Evolutionary conservation across 2,888 invertebrate species (phyloP).

Genomic region (Argyresthia albistria): DNA sequence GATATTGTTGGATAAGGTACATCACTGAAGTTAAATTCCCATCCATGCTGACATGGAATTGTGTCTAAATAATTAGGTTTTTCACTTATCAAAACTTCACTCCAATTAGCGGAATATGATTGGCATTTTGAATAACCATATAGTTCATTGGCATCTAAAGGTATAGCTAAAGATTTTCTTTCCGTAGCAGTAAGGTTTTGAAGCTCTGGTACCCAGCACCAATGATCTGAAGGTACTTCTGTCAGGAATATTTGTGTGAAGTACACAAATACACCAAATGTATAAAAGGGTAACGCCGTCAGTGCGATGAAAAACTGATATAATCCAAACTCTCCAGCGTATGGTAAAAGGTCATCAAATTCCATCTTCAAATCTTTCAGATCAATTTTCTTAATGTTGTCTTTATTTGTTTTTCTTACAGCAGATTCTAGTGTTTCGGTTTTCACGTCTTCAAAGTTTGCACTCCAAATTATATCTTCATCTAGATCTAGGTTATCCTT

Average conservation of each 20-base stretch:
- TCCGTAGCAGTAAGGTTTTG: conserved; percentile 8
- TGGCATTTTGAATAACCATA: conserved; percentile 7
- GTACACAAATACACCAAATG: conserved; percentile 8
- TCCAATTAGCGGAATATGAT: conserved; percentile 10
- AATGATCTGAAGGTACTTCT: conserved; percentile 8
- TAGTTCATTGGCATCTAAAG: conserved; percentile 1
- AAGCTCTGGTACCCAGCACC: conserved; percentile 11
- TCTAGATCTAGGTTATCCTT: no score
- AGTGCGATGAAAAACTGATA: conserved; percentile 8
- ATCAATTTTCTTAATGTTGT: not conserved
- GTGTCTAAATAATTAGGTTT: conserved; percentile 3
- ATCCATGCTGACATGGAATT: conserved; percentile 8
- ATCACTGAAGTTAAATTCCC: conserved; percentile 10
- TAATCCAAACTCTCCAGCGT: conserved; percentile 9
- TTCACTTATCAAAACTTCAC: conserved; percentile 2
- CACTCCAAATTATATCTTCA: no score
- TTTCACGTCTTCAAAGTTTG: no score
- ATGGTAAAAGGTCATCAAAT: conserved; percentile 8
- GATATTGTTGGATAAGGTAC: conserved; percentile 10
- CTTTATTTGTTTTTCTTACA: not conserved
- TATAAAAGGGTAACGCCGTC: conserved; percentile 9
- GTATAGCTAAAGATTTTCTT: conserved; percentile 8
- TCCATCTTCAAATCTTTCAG: not conserved
- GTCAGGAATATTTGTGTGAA: conserved; percentile 10
- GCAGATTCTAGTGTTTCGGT: not conserved